A percentile compares a stretch with the other conserved stretches of the same genome.
phyloP scores from a whole-genome alignment of 2,113 vertebrate genomes.

The Hypomesus transpacificus region DNA sequence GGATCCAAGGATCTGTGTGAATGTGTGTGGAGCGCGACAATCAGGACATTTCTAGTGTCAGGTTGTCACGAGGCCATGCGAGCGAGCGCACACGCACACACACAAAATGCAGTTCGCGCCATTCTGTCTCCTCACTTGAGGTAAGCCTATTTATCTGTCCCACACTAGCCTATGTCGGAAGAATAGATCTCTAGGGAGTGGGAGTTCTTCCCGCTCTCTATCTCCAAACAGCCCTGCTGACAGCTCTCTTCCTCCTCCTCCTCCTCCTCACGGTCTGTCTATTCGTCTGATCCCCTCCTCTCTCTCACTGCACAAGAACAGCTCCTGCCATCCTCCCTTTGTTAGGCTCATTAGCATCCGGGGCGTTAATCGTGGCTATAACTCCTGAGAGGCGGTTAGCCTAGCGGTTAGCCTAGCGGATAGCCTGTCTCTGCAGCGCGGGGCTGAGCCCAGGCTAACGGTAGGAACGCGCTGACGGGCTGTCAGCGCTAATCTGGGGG shows the following conservation, averaged over 20 bases:
- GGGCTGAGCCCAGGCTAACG: slow-evolving; percentile 28
- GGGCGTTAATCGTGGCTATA: slow-evolving; percentile 56
- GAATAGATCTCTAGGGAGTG: background rate
- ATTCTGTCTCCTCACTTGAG: too few species aligned
- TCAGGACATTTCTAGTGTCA: slow-evolving; percentile 48
- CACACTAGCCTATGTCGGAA: too few species aligned
- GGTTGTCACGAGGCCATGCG: background rate
- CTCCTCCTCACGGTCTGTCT: background rate
- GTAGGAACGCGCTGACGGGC: slow-evolving; percentile 69
- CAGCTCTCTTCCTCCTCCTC: slow-evolving; percentile 22
- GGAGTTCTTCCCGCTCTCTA: slow-evolving; percentile 9
- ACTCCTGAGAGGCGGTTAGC: slow-evolving; percentile 44
- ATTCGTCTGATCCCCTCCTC: slow-evolving; percentile 14
- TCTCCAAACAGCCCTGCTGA: slow-evolving; percentile 9
- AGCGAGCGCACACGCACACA: background rate
- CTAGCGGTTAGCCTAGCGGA: slow-evolving; percentile 42
- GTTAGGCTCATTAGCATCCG: slow-evolving; percentile 62
- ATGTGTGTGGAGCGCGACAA: slow-evolving; percentile 42
- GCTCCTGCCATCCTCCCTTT: slow-evolving; percentile 52
- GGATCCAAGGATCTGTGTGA: slow-evolving; percentile 26
- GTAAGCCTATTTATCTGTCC: too few species aligned
- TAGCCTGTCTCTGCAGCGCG: slow-evolving; percentile 46
- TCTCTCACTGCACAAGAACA: slow-evolving; percentile 34
- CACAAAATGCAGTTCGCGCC: background rate
- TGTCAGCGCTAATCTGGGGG: slow-evolving; percentile 76